phyloP scores from a whole-genome alignment of 64 coral and sea anemone genomes.

The Montipora foliosa region DNA sequence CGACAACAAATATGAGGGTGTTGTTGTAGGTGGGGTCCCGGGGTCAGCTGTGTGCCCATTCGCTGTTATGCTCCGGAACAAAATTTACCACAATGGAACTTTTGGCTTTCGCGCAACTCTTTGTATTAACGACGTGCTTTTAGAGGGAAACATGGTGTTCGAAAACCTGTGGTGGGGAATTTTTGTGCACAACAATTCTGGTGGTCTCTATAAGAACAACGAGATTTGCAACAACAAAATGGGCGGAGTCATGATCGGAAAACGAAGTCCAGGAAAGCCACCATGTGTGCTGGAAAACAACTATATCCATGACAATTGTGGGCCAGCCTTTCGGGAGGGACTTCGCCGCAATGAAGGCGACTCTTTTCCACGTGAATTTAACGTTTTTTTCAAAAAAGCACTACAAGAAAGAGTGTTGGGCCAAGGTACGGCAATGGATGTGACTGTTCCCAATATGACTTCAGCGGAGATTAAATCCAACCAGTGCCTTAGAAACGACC shows the following conservation, averaged over 20 bases:
- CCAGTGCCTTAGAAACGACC: neutral
- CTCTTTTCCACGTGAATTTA: neutral
- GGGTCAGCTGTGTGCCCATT: neutral
- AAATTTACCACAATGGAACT: slow-evolving; percentile 16
- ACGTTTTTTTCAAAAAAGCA: neutral
- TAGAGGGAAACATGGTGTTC: slow-evolving; percentile 18
- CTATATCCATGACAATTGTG: slow-evolving; percentile 32
- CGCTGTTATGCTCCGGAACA: neutral
- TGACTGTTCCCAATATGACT: neutral
- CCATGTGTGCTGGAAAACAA: slow-evolving; percentile 10
- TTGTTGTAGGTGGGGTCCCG: neutral
- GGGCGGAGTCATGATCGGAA: slow-evolving; percentile 7
- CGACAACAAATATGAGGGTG: slow-evolving; percentile 37
- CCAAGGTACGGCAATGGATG: no score
- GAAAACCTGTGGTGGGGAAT: slow-evolving; percentile 30
- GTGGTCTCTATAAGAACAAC: neutral
- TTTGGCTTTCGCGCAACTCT: neutral
- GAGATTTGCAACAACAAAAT: slow-evolving; percentile 47
- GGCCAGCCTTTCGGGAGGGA: neutral
- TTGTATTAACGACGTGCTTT: neutral
- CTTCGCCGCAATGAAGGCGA: neutral
- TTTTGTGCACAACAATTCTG: slow-evolving; percentile 20
- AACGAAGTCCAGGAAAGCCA: neutral
- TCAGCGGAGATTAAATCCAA: neutral
- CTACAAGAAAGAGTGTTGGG: neutral